Evolutionary conservation across 2,113 vertebrate genomes (phyloP), one percentile per base, ranked within the genome.

Genomic region (Malurus melanocephalus): DNA sequence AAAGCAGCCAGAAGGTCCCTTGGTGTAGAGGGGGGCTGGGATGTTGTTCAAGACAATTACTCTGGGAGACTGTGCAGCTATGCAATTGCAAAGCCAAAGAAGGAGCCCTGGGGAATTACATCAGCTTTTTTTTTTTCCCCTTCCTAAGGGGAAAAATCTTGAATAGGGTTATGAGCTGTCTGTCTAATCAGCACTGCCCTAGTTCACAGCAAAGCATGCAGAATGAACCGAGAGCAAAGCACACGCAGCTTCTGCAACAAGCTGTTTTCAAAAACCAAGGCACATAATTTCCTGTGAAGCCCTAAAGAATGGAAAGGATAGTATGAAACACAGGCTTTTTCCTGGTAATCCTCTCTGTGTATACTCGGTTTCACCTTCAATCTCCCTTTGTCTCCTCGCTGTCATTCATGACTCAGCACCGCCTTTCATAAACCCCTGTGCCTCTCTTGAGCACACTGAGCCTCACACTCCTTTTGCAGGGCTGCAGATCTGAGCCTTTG

Each of bases 391-490:
- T 93, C 61, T 93, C 43, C 46, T 48, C 33, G 51, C 59, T 85
- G 75, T 66, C 71, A 48, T 74, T 94, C 94, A 57, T 96, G 93
- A 96, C 94, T 95, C 94, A 93, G 88, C 94, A 92, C 17, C 0
- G 32, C 88, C 59, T 93, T 94, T 90, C 78, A 55, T 45, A 55
- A 66, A 32, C 1, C 48, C 30, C 26, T 2, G 11, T 64, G 69
- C 49, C 69, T 86, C 56, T 66, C 83, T 67, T 30, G 26, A 23
- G 20, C 23, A 7, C 0, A 10, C 83, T 64, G 61, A 68, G 46
- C 51, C 66, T 84, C 21, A 1, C 27, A 0, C 65, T 87, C 51
- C 49, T 42, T 68, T 75, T 42, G 83, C 49, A 65, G 77, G 38
- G 16, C 62, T 86, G 66, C 62, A 64, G 81, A 64, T 56, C 59